Evolutionary conservation across 2,888 invertebrate genomes (phyloP), one percentile per base, ranked within the genome.

Genomic region (Drosophila bunnanda): DNA sequence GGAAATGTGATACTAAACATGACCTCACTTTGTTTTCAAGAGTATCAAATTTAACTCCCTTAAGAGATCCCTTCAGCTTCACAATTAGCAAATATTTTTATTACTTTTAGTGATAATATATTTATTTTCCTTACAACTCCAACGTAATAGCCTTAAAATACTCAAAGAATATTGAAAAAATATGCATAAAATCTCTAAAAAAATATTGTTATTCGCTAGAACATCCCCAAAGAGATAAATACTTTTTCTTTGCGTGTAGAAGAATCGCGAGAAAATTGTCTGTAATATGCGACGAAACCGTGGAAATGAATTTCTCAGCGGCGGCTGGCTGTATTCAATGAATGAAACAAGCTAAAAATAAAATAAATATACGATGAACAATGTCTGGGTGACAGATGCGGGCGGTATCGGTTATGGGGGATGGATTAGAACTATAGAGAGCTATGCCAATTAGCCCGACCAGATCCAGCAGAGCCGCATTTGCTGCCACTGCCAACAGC

Each of bases 341-440:
- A 72, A 72, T 72, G 71, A 72, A 72, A 59, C 25, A 30, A 36
- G 28, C 71, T 72, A 72, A 72, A 72, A 74, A 74, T 72, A 72
- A 72, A 53, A 53, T 46, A 65, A 71, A 71, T 55, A 54, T 52
- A 65, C 66, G 55, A 64, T 36, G 38, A 73, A 66, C 66, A 67
- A 68, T 68, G 66, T 66, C 68, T 68, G 66, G 68, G 38, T 55
- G 67, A 67, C 67, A 67, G 67, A 67, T 67, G 68, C 71, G 71
- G 68, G 71, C 15, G 68, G 30, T 41, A 28, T 57, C 48, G 50
- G 25, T 17, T 46, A 68, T 68, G 25, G 41, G 53, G 60, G 53
- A 36, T 54, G 69, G 56, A 65, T 39, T 55, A 68, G 46, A 67
- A 46, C 66, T 46, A 66, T 68, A 32, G 69, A 68, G 38, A 46